Conservation (phyloP, 2,797 vertebrate species). For the Denticeps clupeoides region DNA sequence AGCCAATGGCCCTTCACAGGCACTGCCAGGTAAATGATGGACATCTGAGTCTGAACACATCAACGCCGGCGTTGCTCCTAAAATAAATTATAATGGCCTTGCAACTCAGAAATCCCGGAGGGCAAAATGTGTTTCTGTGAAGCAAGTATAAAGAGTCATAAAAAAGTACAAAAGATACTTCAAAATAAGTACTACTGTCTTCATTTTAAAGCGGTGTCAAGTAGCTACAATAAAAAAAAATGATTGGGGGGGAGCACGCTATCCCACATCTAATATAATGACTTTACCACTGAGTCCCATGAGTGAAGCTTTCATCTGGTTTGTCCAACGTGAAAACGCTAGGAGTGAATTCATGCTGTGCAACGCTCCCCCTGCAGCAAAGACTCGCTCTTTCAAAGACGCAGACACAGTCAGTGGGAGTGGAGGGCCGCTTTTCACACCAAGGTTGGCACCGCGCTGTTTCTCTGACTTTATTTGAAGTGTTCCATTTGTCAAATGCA, state of each 20-base stretch:
- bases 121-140: no score
- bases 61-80: no score
- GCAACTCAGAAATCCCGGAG: no score
- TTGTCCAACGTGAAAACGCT: slow-evolving; percentile 17
- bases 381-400: slow-evolving; percentile 17
- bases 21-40: no score
- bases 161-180: no score
- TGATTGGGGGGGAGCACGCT: background rate
- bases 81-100: no score
- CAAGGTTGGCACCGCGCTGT: slow-evolving; percentile 7
- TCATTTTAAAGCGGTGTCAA: background rate
- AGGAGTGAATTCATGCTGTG: slow-evolving; percentile 15
- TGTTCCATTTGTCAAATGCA: slow-evolving; percentile 14
- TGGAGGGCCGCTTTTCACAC: slow-evolving; percentile 8
- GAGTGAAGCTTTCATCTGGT: slow-evolving; percentile 13
- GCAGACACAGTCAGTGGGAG: slow-evolving; percentile 13
- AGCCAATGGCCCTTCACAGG: no score
- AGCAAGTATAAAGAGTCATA: no score
- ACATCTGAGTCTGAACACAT: no score
- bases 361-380: slow-evolving; percentile 12
- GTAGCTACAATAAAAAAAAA: slow-evolving; percentile 1
- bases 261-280: slow-evolving; percentile 4
- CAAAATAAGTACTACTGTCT: background rate
- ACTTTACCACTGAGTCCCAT: background rate
- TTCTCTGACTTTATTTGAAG: slow-evolving; percentile 5